phyloP scores from a whole-genome alignment of 2,797 vertebrate genomes.

The Dryobates pubescens region DNA sequence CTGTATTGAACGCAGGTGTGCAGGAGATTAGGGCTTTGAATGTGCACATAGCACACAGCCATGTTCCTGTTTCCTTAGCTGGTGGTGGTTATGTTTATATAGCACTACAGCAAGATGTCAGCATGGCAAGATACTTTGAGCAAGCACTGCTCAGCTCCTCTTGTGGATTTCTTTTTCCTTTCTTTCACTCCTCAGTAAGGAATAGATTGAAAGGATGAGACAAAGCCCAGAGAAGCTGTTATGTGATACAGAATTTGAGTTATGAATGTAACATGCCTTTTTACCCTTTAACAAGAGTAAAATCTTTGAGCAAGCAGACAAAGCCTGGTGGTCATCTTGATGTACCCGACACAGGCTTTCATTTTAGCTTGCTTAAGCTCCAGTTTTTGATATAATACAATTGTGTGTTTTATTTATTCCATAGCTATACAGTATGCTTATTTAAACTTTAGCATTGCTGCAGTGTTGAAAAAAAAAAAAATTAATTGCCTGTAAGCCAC shows the following conservation, averaged over 20 bases:
- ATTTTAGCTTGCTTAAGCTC: conserved; percentile 42
- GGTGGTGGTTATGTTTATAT: conserved; percentile 49
- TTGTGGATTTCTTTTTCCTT: conserved; percentile 36
- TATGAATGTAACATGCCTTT: not conserved
- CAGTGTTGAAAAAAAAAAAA: not conserved
- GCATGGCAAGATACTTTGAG: not conserved
- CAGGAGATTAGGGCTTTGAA: conserved; percentile 18
- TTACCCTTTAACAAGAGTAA: not conserved
- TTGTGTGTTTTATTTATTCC: conserved; percentile 23
- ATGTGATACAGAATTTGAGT: not conserved
- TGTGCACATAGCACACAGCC: not conserved
- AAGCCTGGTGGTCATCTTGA: conserved; percentile 60
- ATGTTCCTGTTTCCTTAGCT: conserved; percentile 48
- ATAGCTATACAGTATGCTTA: not conserved
- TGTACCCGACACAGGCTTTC: conserved; percentile 43
- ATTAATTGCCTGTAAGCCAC: not conserved
- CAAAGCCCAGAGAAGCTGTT: conserved; percentile 33
- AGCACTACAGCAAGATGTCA: conserved; percentile 49
- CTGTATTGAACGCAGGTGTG: conserved; percentile 60
- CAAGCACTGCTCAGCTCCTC: not conserved
- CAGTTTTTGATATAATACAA: conserved; percentile 37
- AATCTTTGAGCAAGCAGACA: conserved; percentile 45
- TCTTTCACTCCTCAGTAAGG: conserved; percentile 48
- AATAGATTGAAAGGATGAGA: conserved; percentile 42
- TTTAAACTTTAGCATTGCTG: conserved; percentile 9